Evolutionary conservation across 2,797 vertebrate species (phyloP), one percentile per base, ranked within the genome.

Genomic region (Cirrhinus mrigala): DNA sequence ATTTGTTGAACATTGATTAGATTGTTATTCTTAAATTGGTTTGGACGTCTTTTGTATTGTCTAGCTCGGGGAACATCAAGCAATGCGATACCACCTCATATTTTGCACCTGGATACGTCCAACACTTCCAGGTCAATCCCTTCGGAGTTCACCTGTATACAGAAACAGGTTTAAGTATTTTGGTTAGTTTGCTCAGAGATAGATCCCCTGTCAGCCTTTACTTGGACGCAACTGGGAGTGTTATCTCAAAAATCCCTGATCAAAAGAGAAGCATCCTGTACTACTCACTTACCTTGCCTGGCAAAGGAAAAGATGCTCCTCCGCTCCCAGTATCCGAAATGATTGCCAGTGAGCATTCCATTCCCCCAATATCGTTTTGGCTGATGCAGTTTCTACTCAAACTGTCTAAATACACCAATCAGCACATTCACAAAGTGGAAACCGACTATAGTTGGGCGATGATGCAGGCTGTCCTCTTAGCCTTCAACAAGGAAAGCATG

Each of bases 91-190:
- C 7, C 9, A 6, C 48, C 14, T 24, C 16, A 9, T 70, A 62
- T 22, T 62, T 20, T 20, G n/a, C 27, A 0, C n/a, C 52, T 50
- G 86, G 86, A 3, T 89, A 88, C 48, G 52, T 87, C 0, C 85
- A 88, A 64, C 68, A 85, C 24, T 54, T 87, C 16, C 85, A 87
- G 48, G 56, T 88, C 4, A 68, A 89, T 37, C 88, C 74, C 1
- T 88, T 88, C 82, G 66, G n/a, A 3, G 29, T 75, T 4, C 86
- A 89, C 16, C 18, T 89, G 27, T 86, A 88, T 33, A 85, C 60
- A 14, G 87, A 87, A 40, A 64, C 29, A 48, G 80, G 75, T 16
- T 10, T 90, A 3, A n/a, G 48, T 1, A 81, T 88, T 22, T 14
- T 77, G 1, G 24, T 87, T 1, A 22, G 24, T 24, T 24, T 1